These are phyloP conservation scores for Poeciliopsis paucimaculata DNA, from an alignment of 2,797 vertebrate species.

Conservation along the genomic window DNA sequence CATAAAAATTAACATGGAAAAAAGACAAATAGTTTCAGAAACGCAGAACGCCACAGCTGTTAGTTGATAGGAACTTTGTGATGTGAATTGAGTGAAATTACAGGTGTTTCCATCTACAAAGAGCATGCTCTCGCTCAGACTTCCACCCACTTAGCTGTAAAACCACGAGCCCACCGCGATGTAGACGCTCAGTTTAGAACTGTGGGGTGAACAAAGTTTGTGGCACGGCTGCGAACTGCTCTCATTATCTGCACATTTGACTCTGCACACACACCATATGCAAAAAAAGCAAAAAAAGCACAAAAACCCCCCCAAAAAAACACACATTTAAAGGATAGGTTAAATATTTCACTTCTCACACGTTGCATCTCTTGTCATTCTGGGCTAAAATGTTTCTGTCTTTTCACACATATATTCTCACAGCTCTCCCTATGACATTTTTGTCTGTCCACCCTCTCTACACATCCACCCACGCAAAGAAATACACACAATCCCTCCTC, in stretches of 20 bases:
- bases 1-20: slow-evolving; percentile 4
- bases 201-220: slow-evolving; percentile 11
- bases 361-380: slow-evolving; percentile 24
- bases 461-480: slow-evolving; percentile 27
- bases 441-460: slow-evolving; percentile 7
- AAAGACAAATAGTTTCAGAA: slow-evolving; percentile 26
- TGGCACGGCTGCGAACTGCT: slow-evolving; percentile 16
- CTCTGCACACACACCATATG: slow-evolving; percentile 10
- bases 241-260: slow-evolving; percentile 4
- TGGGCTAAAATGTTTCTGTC: slow-evolving; percentile 27
- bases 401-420: slow-evolving; percentile 19
- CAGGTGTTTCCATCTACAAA: slow-evolving; percentile 55
- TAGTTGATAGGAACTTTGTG: slow-evolving; percentile 37
- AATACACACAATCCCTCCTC: slow-evolving; percentile 36
- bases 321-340: neutral
- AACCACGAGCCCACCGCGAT: slow-evolving; percentile 35
- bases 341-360: slow-evolving; percentile 18
- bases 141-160: slow-evolving; percentile 24
- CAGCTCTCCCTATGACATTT: slow-evolving; percentile 22
- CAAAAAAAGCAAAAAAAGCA: neutral
- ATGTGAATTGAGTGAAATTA: slow-evolving; percentile 25
- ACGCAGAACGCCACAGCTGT: slow-evolving; percentile 15
- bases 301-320: too few species aligned
- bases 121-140: slow-evolving; percentile 7
- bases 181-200: slow-evolving; percentile 13